Evolutionary conservation across 2,888 invertebrate species (phyloP).

Genomic region (Scotopteryx bipunctaria): DNA sequence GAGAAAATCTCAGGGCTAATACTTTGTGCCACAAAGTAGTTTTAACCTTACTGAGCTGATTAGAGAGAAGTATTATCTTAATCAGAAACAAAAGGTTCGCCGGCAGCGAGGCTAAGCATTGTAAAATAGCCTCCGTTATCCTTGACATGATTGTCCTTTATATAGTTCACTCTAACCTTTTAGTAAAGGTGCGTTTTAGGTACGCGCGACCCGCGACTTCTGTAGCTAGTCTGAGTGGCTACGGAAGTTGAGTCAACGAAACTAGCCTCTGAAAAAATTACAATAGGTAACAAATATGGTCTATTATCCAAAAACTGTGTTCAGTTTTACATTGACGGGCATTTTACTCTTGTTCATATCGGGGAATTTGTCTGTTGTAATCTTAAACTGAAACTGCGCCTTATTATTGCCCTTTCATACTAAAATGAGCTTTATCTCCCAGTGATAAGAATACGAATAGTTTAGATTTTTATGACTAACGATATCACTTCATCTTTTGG

Average conservation of each 20-base stretch:
- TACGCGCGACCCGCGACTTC: background rate
- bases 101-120: constrained; percentile 40
- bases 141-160: constrained; percentile 55
- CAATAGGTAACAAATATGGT: too few relatives aligned
- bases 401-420: background rate
- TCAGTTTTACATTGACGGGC: too few relatives aligned
- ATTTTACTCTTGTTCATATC: too few relatives aligned
- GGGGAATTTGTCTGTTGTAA: too few relatives aligned
- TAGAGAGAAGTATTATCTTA: constrained; percentile 33
- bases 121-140: constrained; percentile 42
- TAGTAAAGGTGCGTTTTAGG: background rate
- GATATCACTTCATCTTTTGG: constrained; percentile 65
- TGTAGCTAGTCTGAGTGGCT: too few relatives aligned
- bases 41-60: constrained; percentile 29
- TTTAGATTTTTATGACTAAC: constrained; percentile 58
- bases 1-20: constrained; percentile 5
- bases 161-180: constrained; percentile 42
- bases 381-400: background rate
- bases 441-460: background rate
- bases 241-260: too few relatives aligned
- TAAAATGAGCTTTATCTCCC: background rate
- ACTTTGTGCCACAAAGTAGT: background rate
- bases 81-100: constrained; percentile 39
- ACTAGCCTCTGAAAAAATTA: too few relatives aligned
- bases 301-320: too few relatives aligned